Percentiles rank a stretch among this genome's conserved stretches.
These are phyloP conservation scores for Urocitellus parryii DNA, from an alignment of 2,113 vertebrate species.

Conservation along the genomic window DNA sequence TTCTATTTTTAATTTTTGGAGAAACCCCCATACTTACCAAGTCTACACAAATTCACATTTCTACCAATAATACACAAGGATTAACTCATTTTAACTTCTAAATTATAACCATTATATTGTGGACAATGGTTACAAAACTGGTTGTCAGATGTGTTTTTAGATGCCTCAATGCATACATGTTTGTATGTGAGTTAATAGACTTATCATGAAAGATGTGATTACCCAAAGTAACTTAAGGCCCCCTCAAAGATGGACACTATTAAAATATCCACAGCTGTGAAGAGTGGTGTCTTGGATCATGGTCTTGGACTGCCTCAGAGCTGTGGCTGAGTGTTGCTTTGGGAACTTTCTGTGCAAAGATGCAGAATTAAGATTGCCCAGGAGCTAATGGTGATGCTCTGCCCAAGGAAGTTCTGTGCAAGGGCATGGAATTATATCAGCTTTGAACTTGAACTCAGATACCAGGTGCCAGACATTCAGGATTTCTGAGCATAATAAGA, in stretches of 20 bases:
- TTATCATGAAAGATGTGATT: background rate
- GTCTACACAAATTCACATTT: background rate
- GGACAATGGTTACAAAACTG: background rate
- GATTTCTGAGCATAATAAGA: no score
- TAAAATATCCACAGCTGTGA: background rate
- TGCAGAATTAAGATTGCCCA: no score
- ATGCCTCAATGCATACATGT: no score
- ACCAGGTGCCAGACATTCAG: no score
- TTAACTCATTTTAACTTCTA: background rate
- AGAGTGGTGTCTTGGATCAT: no score
- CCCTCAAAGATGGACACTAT: background rate
- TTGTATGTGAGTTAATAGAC: background rate
- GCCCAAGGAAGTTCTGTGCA: no score
- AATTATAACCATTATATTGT: background rate
- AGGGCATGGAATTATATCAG: no score
- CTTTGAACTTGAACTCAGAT: no score
- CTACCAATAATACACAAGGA: background rate
- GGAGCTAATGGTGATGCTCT: no score
- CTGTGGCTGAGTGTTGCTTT: no score
- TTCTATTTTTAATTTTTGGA: background rate
- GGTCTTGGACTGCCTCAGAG: no score
- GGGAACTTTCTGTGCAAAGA: no score
- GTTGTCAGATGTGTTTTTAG: background rate
- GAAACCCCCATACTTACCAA: background rate
- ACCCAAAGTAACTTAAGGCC: background rate